Conservation (phyloP, 2,888 invertebrate species). For the Drosophila borborema region DNA sequence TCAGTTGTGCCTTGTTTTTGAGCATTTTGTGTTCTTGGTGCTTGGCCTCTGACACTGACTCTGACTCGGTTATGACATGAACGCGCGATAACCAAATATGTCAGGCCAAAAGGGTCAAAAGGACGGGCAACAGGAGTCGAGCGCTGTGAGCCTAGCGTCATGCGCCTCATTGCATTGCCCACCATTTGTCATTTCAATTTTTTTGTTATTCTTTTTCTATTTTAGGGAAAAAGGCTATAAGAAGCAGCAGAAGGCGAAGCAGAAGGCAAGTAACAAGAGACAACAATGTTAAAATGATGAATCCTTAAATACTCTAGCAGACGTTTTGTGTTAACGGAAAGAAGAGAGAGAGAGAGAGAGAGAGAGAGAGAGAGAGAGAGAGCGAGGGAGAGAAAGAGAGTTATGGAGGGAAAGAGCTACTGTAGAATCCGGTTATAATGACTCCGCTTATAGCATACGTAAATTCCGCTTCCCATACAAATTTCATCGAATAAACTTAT, state of each 20-base stretch:
- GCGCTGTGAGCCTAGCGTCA: slow-evolving; percentile 7
- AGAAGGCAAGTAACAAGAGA: background rate
- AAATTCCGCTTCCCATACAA: too few relatives aligned
- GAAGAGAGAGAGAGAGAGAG: background rate
- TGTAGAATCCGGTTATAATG: too few relatives aligned
- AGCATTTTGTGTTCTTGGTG: slow-evolving; percentile 10
- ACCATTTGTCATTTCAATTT: slow-evolving; percentile 77
- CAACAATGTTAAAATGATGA: background rate
- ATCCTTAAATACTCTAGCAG: background rate
- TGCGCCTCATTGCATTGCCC: slow-evolving; percentile 55
- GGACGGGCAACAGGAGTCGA: slow-evolving; percentile 16
- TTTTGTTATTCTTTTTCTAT: background rate
- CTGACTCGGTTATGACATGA: slow-evolving; percentile 71
- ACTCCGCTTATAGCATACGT: too few relatives aligned
- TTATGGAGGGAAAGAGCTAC: too few relatives aligned
- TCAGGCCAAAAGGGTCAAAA: slow-evolving; percentile 75
- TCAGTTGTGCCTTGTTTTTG: background rate
- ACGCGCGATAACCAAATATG: slow-evolving; percentile 72
- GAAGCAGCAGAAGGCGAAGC: background rate
- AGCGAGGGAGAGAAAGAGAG: background rate
- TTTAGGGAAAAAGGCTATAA: slow-evolving; percentile 48
- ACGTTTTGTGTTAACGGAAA: background rate
- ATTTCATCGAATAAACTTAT: too few relatives aligned
- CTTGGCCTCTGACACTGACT: slow-evolving; percentile 45
- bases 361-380: background rate